Evolutionary conservation across 1,140 invertebrate species (phyloP), one percentile per base, ranked within the genome.

Genomic region (Apocrypta bakeri): DNA sequence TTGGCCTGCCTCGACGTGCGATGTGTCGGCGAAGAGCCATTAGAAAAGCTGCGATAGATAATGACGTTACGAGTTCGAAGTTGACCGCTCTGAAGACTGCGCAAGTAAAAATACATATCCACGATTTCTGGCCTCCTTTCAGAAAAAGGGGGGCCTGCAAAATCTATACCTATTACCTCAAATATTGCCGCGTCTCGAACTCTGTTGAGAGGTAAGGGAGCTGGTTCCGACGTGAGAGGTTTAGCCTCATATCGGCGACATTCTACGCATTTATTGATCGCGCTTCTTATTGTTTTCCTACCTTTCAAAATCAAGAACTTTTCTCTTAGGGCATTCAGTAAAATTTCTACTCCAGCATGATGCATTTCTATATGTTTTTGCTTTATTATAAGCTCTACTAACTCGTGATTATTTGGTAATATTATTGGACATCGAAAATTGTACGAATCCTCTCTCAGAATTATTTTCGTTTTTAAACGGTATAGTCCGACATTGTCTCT

Each of bases 161-260:
- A 7, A 12, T 14, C 40, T 4, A 87, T 79, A 0, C 85, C 84
- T 0, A 83, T 79, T 1, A 86, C 77, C 79, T 86, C 84, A 79
- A 87, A 88, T 29, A 84, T 71, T 17, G 48, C 40, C 0, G 81
- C 77, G 63, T 88, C 85, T 21, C 72, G 79, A 0, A 87, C 78
- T 2, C 85, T 78, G 69, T 86, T 64, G 14, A 72, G 29, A 1
- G 87, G 87, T 37, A 87, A 76, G 8, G 88, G 83, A 27, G 85
- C 78, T 7, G 84, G 33, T 69, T 83, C 81, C 27, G 76, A 68
- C 12, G 76, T 31, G 14, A 88, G 66, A 11, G 72, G 68, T 9
- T 31, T 40, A 14, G 48, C 17, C 0, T 56, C 33, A 40, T 84
- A 48, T 48, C 75, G 42, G n/a, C 75, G 74, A 80, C 79, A 83